Evolutionary conservation across 2,888 invertebrate genomes (phyloP).

Genomic region (Cryptocheilus praepositus): DNA sequence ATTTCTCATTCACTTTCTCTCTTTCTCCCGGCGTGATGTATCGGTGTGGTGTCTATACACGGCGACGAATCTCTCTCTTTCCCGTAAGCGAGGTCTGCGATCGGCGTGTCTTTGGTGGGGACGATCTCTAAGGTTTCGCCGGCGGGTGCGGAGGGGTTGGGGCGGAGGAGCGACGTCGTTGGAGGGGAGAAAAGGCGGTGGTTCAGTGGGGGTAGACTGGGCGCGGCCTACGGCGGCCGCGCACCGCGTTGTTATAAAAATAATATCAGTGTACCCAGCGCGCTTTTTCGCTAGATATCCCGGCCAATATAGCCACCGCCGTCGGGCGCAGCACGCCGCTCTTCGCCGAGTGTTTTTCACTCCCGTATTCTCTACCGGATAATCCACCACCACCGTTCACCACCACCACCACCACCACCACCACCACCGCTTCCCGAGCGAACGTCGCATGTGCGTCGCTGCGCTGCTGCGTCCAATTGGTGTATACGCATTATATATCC

Average conservation of each 20-base stretch:
- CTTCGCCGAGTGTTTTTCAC: too few relatives aligned
- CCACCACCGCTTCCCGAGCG: not conserved
- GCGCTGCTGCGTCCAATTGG: conserved; percentile 7
- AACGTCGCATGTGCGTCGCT: too few relatives aligned
- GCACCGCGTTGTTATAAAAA: conserved; percentile 72
- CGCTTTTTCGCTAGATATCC: conserved; percentile 67
- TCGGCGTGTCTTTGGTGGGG: conserved; percentile 36
- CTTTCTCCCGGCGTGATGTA: too few relatives aligned
- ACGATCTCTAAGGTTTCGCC: conserved; percentile 34
- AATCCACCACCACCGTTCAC: not conserved
- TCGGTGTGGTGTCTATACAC: too few relatives aligned
- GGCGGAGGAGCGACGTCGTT: conserved; percentile 42
- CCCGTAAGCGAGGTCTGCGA: conserved; percentile 23
- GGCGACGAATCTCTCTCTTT: conserved; percentile 14
- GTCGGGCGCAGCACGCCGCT: conserved; percentile 38
- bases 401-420: not conserved
- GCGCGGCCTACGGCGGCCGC: conserved; percentile 75
- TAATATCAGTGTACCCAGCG: conserved; percentile 67
- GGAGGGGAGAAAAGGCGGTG: conserved; percentile 56
- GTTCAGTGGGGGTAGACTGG: conserved; percentile 67
- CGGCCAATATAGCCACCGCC: conserved; percentile 47
- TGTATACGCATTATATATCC: conserved; percentile 21
- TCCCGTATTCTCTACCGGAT: too few relatives aligned
- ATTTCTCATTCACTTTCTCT: too few relatives aligned
- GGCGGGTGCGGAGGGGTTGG: not conserved